Percentiles rank a stretch among this genome's conserved stretches.
phyloP scores from a whole-genome alignment of 2,113 vertebrate species.

The Etheostoma cragini region DNA sequence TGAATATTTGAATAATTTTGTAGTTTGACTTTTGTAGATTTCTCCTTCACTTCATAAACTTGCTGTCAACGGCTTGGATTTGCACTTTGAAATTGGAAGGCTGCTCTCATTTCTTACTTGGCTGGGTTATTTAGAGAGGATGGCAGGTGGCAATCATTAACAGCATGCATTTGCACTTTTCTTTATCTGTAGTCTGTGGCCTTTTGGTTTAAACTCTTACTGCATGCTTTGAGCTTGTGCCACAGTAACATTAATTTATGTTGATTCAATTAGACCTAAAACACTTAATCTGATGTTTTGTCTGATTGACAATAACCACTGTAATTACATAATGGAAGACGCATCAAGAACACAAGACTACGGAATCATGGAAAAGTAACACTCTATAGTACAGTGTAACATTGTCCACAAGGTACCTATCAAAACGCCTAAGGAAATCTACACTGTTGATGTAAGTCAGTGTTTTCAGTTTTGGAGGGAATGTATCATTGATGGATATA shows the following conservation, averaged over 20 bases:
- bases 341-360: background rate
- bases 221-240: constrained; percentile 70
- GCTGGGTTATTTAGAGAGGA: constrained; percentile 21
- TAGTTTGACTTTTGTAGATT: constrained; percentile 50
- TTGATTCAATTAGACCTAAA: constrained; percentile 45
- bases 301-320: background rate
- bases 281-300: constrained; percentile 29
- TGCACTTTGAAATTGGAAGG: constrained; percentile 68
- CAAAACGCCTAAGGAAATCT: background rate
- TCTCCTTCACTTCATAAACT: constrained; percentile 41
- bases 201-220: constrained; percentile 63
- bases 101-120: constrained; percentile 41
- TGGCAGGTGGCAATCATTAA: constrained; percentile 70
- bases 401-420: constrained; percentile 18
- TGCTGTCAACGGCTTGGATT: constrained; percentile 60
- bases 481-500: constrained; percentile 40
- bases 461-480: constrained; percentile 35
- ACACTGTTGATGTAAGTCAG: background rate
- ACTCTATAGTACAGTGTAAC: background rate
- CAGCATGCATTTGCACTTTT: constrained; percentile 76
- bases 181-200: constrained; percentile 61
- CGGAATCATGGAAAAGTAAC: constrained; percentile 11
- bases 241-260: constrained; percentile 21
- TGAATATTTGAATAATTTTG: constrained; percentile 45
- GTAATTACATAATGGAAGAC: background rate